Base-by-base conservation (phyloP, 2,113 vertebrate genomes). In the Porphyrio hochstetteri region DNA sequence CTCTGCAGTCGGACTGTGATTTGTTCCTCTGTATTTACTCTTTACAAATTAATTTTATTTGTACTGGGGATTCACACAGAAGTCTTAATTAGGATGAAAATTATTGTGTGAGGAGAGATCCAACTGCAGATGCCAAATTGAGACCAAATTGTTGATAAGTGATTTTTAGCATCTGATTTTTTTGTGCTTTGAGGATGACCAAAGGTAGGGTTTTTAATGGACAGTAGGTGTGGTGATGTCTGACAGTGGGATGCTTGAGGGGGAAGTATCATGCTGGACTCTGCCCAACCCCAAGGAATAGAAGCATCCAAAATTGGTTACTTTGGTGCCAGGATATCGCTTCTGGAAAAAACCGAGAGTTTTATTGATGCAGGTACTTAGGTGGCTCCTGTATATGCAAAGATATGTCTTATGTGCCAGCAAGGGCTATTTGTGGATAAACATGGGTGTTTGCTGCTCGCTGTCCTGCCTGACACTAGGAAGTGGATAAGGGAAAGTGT, bases 41-140 rank as follows among this genome's bases (percentile, higher is more conserved):
- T 90, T 82, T 36, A 75, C 46, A 90, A 92, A 91, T 96, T 93
- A 91, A 84, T 94, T 90, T 86, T 94, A 74, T 93, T 95, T 92
- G 83, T 91, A 56, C 29, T 82, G 77, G 44, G 69, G 69, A 82
- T 90, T 93, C 77, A 83, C 35, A 53, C 56, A 76, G 80, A 95
- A 94, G 71, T 83, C 82, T 86, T 90, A 92, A 96, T 93, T 89
- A 93, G 61, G 35, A 28, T 42, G 31, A 55, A 50, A 75, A 75
- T 71, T 57, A 38, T 88, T 88, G 33, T 61, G 65, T 86, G 53
- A 84, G 31, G 61, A 90, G 8, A 44, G 48, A 92, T 76, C 27
- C 57, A 69, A 24, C 48, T 38, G 46, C 80, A 71, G 82, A 56
- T 40, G 71, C 38, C n/a, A 83, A 92, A 61, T 1, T n/a, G n/a